phyloP scores from a whole-genome alignment of 1,140 invertebrate species.

The Brachionus asplanchnoidis region DNA sequence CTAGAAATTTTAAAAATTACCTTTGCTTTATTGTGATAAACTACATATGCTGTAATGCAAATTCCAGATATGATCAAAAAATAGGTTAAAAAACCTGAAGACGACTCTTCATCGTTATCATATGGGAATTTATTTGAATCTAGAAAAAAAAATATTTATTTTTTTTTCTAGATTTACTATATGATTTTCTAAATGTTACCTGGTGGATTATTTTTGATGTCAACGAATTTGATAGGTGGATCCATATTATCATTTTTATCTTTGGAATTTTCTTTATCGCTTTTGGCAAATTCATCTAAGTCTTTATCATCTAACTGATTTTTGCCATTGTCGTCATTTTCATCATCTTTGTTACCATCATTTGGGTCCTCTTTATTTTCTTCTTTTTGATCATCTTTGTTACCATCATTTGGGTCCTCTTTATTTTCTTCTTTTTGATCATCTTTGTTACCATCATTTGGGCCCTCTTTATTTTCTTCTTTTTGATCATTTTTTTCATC shows the following conservation, averaged over 20 bases:
- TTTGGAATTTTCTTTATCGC: neutral
- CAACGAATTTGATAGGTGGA: neutral
- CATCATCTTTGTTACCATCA: neutral
- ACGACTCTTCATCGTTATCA: conserved; percentile 13
- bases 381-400: neutral
- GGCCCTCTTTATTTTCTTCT: neutral
- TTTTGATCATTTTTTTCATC: neutral
- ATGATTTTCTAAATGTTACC: neutral
- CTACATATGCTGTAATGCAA: neutral
- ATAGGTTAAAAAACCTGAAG: conserved; percentile 22
- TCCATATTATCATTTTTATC: neutral
- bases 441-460: neutral
- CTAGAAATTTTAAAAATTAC: neutral
- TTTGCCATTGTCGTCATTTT: neutral
- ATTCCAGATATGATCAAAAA: conserved; percentile 22
- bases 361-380: neutral
- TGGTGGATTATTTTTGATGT: neutral
- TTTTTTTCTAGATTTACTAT: neutral
- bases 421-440: neutral
- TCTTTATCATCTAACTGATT: neutral
- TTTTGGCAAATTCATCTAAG: neutral
- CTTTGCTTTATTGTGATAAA: conserved; percentile 3
- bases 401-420: neutral
- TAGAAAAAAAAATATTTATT: neutral
- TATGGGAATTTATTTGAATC: neutral